Percentiles rank a stretch among this genome's conserved stretches.
These are phyloP conservation scores for Megaleporinus macrocephalus DNA, from an alignment of 2,113 vertebrate genomes.

Conservation along the genomic window DNA sequence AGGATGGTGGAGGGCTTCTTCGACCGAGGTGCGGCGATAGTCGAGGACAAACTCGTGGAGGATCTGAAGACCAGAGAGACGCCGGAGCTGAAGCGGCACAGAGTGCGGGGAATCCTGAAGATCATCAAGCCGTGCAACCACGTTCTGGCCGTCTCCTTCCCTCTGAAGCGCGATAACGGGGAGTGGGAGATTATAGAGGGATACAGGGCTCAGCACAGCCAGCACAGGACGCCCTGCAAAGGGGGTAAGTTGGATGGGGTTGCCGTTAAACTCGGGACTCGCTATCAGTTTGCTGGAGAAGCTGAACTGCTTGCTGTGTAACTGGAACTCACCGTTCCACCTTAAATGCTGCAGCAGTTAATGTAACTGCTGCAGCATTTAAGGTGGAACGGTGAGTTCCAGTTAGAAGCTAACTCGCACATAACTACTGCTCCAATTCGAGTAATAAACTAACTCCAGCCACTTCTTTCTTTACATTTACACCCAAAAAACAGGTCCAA, in stretches of 20 bases:
- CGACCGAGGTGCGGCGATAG: slow-evolving; percentile 89
- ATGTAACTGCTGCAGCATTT: too few species aligned
- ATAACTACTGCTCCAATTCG: too few species aligned
- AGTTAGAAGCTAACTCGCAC: too few species aligned
- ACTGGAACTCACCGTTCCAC: too few species aligned
- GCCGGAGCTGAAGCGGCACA: slow-evolving; percentile 85
- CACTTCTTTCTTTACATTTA: too few species aligned
- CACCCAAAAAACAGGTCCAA: too few species aligned
- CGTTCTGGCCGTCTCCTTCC: slow-evolving; percentile 90
- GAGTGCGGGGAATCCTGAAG: slow-evolving; percentile 89
- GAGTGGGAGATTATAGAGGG: slow-evolving; percentile 95
- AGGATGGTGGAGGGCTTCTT: slow-evolving; percentile 97
- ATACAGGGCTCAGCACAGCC: slow-evolving; percentile 95
- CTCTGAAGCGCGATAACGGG: slow-evolving; percentile 90
- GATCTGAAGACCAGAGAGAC: slow-evolving; percentile 85
- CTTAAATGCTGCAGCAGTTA: too few species aligned
- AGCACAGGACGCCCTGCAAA: slow-evolving; percentile 94
- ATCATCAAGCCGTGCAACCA: slow-evolving; percentile 97
- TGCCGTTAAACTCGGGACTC: too few species aligned
- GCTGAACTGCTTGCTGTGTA: too few species aligned
- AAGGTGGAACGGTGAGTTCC: too few species aligned
- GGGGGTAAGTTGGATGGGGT: slow-evolving; percentile 84
- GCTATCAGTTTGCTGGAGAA: too few species aligned
- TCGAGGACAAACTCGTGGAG: slow-evolving; percentile 92
- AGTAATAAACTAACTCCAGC: too few species aligned